These are phyloP conservation scores for Psittacula cyanocephala DNA, from an alignment of 2,113 vertebrate genomes.

Conservation along the genomic window DNA sequence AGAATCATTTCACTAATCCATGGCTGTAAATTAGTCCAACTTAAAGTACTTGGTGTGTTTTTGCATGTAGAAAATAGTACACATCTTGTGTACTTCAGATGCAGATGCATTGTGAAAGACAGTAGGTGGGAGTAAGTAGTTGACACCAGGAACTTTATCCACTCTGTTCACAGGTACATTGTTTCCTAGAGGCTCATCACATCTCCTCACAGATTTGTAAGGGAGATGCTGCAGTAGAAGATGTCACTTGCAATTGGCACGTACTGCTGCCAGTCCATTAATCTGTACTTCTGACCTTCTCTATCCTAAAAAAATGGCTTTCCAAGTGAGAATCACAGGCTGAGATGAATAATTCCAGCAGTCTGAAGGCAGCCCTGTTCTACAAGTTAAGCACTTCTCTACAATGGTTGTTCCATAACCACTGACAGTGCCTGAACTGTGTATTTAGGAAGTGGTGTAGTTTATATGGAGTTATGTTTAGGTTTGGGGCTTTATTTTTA, in stretches of 20 bases:
- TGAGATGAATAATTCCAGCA: not conserved
- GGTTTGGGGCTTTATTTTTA: not conserved
- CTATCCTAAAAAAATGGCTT: not conserved
- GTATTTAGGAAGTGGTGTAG: not conserved
- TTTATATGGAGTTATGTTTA: not conserved
- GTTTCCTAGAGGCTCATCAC: not conserved
- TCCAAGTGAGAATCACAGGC: not conserved
- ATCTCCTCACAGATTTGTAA: not conserved
- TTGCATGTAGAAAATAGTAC: not conserved
- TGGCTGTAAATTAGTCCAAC: not conserved
- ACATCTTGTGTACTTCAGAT: too few species aligned
- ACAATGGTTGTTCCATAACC: not conserved
- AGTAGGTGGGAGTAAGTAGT: not conserved
- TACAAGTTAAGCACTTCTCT: not conserved
- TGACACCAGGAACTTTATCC: not conserved
- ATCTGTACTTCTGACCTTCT: not conserved
- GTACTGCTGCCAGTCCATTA: not conserved
- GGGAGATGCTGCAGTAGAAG: not conserved
- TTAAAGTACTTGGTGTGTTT: not conserved
- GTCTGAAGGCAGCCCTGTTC: rapidly evolving
- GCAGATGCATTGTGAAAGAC: not conserved
- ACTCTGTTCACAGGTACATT: rapidly evolving
- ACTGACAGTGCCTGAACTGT: not conserved
- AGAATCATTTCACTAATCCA: not conserved
- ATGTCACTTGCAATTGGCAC: not conserved